phyloP scores from a whole-genome alignment of 1,140 invertebrate species.

The Apis cerana region DNA sequence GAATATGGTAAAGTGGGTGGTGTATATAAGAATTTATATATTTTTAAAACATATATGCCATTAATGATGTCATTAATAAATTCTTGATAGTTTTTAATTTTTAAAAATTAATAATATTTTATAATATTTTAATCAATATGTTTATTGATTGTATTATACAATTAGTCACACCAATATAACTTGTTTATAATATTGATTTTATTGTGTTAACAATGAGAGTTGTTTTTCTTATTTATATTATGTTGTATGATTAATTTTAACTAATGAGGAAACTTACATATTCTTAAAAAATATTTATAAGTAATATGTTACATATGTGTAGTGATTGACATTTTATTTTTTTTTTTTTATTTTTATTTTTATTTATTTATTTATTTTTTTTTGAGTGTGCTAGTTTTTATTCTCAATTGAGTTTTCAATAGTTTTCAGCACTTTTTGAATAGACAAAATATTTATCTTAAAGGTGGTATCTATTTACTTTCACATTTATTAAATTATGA shows the following conservation, averaged over 20 bases:
- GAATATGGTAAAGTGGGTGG: slow-evolving; percentile 68
- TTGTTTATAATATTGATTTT: slow-evolving; percentile 57
- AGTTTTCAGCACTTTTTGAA: slow-evolving; percentile 55
- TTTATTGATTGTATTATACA: slow-evolving; percentile 36
- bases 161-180: slow-evolving; percentile 26
- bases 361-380: too few species aligned
- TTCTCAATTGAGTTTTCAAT: slow-evolving; percentile 18
- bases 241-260: slow-evolving; percentile 71
- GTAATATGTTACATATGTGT: slow-evolving; percentile 19
- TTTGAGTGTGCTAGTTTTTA: slow-evolving; percentile 12
- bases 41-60: slow-evolving; percentile 37
- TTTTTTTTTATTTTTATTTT: slow-evolving; percentile 17
- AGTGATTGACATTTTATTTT: slow-evolving; percentile 38
- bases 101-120: slow-evolving; percentile 42
- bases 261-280: slow-evolving; percentile 80
- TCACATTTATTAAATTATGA: not conserved
- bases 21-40: slow-evolving; percentile 46
- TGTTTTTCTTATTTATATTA: slow-evolving; percentile 66
- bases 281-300: slow-evolving; percentile 62
- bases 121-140: slow-evolving; percentile 49
- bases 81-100: slow-evolving; percentile 7
- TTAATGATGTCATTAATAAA: slow-evolving; percentile 47
- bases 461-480: not conserved
- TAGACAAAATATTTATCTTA: not conserved
- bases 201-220: slow-evolving; percentile 66